Evolutionary conservation across 1,140 invertebrate genomes (phyloP), one percentile per base, ranked within the genome.

Genomic region (Orchesella cincta): DNA sequence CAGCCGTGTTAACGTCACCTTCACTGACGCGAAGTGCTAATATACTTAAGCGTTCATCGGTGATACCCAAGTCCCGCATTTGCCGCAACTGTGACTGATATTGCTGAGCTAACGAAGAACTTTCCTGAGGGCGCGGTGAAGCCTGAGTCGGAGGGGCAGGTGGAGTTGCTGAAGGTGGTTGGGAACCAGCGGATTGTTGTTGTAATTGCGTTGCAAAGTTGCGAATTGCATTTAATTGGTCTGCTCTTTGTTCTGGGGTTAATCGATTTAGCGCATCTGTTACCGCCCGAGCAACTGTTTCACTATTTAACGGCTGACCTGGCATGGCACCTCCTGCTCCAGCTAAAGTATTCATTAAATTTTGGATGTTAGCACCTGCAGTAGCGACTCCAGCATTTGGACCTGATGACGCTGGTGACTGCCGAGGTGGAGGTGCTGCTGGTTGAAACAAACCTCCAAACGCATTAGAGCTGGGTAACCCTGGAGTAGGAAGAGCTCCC

Each of bases 41-140:
- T 14, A 85, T 80, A n/a, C 86, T 86, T 23, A 87, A 76, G 57
- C 83, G 83, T 74, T 87, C 86, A 81, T 88, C 86, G 64, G 82
- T 84, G 26, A 88, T 87, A 31, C 87, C 87, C 84, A 88, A 85
- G 52, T 88, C 86, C 67, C 85, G 78, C 79, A 88, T 83, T 78
- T 87, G 87, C 46, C 84, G 83, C 2, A 88, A 79, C 39, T 82
- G 62, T 29, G 62, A 29, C n/a, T 67, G 28, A n/a, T 67, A 67
- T 23, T 67, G 76, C 18, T 71, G 34, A 18, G 28, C 23, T 51
- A 73, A 80, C 36, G 29, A 39, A 18, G 52, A 35, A 23, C 67
- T 8, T n/a, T 57, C 67, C 20, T 35, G 26, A 1, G 51, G 23
- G 20, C 18, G 26, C 26, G 1, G 18, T 73, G 3, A 12, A 18